Conservation (phyloP, 2,797 vertebrate species). For the Pampus argenteus region DNA sequence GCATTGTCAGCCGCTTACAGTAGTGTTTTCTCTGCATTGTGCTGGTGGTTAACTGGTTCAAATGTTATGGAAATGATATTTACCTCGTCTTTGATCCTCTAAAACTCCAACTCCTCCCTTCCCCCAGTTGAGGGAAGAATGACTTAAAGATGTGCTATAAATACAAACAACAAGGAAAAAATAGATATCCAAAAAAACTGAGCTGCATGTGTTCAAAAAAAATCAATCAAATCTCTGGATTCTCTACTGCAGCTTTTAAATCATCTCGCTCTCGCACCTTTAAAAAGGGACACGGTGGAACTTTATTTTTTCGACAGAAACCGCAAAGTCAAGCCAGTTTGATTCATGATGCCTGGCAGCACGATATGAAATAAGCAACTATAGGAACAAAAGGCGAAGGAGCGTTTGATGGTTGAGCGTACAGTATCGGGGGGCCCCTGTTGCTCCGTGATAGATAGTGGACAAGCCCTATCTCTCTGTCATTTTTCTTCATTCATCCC, state of each 20-base stretch:
- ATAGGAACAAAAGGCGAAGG: slow-evolving; percentile 77
- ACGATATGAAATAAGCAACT: slow-evolving; percentile 78
- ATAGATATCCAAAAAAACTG: slow-evolving; percentile 31
- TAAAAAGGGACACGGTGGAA: slow-evolving; percentile 86
- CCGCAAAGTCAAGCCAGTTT: slow-evolving; percentile 82
- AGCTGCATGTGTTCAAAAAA: slow-evolving; percentile 34
- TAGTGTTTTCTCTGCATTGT: slow-evolving; percentile 78
- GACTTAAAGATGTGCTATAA: slow-evolving; percentile 63
- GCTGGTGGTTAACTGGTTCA: slow-evolving; percentile 82
- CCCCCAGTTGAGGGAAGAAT: slow-evolving; percentile 52
- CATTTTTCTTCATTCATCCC: slow-evolving; percentile 91
- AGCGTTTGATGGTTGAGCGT: slow-evolving; percentile 85
- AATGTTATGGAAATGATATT: slow-evolving; percentile 85
- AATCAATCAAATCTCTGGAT: slow-evolving; percentile 54
- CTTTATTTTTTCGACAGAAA: slow-evolving; percentile 85
- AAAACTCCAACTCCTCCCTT: slow-evolving; percentile 71
- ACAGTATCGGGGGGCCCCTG: slow-evolving; percentile 21
- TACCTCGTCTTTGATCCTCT: slow-evolving; percentile 79
- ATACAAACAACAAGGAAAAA: slow-evolving; percentile 56
- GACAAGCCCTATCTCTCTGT: slow-evolving; percentile 86
- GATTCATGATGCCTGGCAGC: slow-evolving; percentile 88
- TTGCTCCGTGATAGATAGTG: slow-evolving; percentile 88
- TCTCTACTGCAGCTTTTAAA: slow-evolving; percentile 77
- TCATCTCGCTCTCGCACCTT: slow-evolving; percentile 74
- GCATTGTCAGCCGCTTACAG: slow-evolving; percentile 78